These are phyloP conservation scores for Aphelinus certus DNA, from an alignment of 1,140 invertebrate species.

Conservation along the genomic window DNA sequence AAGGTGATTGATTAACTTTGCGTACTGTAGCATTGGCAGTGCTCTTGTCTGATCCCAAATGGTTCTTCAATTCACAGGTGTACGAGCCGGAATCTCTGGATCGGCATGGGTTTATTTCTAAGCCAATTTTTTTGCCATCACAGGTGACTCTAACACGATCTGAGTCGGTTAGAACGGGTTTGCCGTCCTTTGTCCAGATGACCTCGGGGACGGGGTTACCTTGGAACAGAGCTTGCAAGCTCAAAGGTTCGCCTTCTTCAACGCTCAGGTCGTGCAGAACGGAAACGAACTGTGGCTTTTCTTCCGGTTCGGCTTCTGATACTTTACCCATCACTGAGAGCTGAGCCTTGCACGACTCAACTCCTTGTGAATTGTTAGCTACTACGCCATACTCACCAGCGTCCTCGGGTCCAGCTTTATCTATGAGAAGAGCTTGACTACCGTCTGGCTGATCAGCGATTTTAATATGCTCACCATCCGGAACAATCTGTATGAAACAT, in stretches of 20 bases:
- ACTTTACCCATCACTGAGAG: slow-evolving; percentile 73
- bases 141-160: slow-evolving; percentile 78
- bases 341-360: slow-evolving; percentile 74
- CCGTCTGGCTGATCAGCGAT: slow-evolving; percentile 76
- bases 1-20: slow-evolving; percentile 82
- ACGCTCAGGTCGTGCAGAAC: slow-evolving; percentile 77
- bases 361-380: slow-evolving; percentile 80
- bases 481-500: slow-evolving; percentile 66
- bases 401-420: slow-evolving; percentile 74
- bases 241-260: slow-evolving; percentile 79
- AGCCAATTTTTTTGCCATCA: slow-evolving; percentile 81
- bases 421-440: slow-evolving; percentile 72
- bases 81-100: slow-evolving; percentile 82
- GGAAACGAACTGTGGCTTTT: slow-evolving; percentile 79
- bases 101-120: slow-evolving; percentile 78
- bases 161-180: slow-evolving; percentile 68
- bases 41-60: slow-evolving; percentile 76
- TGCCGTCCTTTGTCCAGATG: slow-evolving; percentile 83
- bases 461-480: slow-evolving; percentile 76
- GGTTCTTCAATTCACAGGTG: slow-evolving; percentile 77
- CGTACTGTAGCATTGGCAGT: slow-evolving; percentile 77
- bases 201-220: slow-evolving; percentile 91
- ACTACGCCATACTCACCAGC: slow-evolving; percentile 80
- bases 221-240: slow-evolving; percentile 74
- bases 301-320: slow-evolving; percentile 72